Percentiles rank a stretch among this genome's conserved stretches.
Evolutionary conservation across 2,888 invertebrate genomes (phyloP).

Genomic region (Agrilus cyanescens): DNA sequence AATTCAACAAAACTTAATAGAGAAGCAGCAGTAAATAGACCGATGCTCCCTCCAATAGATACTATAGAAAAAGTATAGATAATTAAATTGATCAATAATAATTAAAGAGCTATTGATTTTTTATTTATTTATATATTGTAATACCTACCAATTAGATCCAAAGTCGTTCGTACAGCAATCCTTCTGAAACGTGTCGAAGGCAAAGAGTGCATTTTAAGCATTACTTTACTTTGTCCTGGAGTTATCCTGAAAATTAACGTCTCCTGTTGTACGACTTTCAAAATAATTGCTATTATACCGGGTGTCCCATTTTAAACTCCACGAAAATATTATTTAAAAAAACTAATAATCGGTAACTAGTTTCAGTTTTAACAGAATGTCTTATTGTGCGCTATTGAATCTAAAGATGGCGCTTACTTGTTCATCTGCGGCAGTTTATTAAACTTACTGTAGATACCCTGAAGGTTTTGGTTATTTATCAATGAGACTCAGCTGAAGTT

Average conservation of each 20-base stretch:
- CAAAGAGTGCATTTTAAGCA: conserved; percentile 40
- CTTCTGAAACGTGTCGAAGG: conserved; percentile 46
- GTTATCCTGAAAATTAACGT: conserved; percentile 14
- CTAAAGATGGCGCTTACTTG: no score
- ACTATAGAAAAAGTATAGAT: conserved; percentile 34
- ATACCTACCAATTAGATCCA: conserved; percentile 50
- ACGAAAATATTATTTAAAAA: no score
- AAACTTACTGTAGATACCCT: no score
- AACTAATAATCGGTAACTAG: no score
- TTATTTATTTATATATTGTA: no score
- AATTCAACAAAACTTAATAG: conserved; percentile 45
- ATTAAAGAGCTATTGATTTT: neutral
- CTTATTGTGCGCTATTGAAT: no score
- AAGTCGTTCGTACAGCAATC: conserved; percentile 46
- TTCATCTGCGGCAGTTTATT: no score
- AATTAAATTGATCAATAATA: conserved; percentile 2
- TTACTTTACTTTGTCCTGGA: conserved; percentile 28
- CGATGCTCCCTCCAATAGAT: conserved; percentile 48
- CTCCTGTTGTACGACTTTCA: neutral
- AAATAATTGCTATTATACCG: no score
- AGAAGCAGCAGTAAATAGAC: conserved; percentile 50
- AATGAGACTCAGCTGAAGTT: neutral
- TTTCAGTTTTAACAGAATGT: no score
- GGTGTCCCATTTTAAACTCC: no score
- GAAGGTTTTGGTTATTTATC: neutral